phyloP scores from a whole-genome alignment of 64 coral and sea anemone genomes.

The Acropora tenuis region DNA sequence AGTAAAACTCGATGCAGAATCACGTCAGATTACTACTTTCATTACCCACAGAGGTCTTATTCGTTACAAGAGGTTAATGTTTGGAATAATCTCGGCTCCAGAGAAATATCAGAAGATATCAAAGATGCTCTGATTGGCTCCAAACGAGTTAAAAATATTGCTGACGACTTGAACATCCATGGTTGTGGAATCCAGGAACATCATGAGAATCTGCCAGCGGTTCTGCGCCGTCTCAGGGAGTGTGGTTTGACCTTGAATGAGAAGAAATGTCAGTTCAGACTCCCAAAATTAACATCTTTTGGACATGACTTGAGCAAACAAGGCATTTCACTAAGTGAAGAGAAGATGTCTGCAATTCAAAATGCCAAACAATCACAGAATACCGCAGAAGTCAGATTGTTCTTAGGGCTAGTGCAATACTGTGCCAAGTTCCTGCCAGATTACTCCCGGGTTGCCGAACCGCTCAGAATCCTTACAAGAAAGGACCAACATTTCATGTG shows the following conservation, averaged over 20 bases:
- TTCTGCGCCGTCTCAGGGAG: background rate
- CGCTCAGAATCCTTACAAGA: no score
- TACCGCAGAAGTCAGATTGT: background rate
- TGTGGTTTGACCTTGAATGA: background rate
- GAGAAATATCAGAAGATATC: background rate
- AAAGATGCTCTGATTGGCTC: background rate
- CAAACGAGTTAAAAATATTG: background rate
- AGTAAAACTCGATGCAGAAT: background rate
- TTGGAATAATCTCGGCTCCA: no score
- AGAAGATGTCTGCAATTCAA: background rate
- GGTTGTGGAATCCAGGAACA: background rate
- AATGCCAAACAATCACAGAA: background rate
- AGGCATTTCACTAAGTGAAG: background rate
- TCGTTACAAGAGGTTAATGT: background rate
- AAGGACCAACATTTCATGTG: no score
- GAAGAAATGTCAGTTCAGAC: no score
- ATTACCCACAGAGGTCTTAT: background rate
- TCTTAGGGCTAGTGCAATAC: background rate
- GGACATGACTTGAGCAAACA: background rate
- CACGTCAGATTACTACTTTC: background rate
- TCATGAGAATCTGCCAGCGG: background rate
- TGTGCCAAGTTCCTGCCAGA: no score
- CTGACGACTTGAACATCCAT: background rate
- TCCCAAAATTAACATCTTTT: background rate
- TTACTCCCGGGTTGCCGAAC: no score